Evolutionary conservation across 2,888 invertebrate species (phyloP).

Genomic region (Amiota minor): DNA sequence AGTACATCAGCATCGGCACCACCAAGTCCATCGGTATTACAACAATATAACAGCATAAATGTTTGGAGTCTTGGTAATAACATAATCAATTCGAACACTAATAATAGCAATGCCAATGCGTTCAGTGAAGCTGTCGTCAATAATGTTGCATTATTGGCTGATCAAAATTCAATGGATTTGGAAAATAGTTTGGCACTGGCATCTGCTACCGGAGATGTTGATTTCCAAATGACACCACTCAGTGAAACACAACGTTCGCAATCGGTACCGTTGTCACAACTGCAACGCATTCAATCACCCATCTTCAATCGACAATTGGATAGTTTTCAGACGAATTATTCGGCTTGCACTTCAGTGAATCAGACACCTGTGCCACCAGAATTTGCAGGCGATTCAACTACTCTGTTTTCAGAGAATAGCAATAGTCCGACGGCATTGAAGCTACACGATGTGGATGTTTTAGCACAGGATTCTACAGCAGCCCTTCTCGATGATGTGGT

Average conservation of each 20-base stretch:
- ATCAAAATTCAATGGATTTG: constrained; percentile 70
- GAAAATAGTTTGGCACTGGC: constrained; percentile 64
- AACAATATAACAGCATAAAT: constrained; percentile 57
- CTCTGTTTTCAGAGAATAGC: constrained; percentile 65
- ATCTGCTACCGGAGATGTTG: constrained; percentile 46
- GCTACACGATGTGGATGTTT: constrained; percentile 51
- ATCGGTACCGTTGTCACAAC: constrained; percentile 80
- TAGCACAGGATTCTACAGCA: constrained; percentile 50
- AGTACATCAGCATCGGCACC: constrained; percentile 77
- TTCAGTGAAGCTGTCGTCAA: constrained; percentile 54
- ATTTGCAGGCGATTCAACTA: constrained; percentile 76
- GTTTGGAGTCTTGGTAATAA: constrained; percentile 38
- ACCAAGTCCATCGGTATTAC: constrained; percentile 77
- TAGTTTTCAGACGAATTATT: constrained; percentile 55
- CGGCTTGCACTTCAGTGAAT: constrained; percentile 80
- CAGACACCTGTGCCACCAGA: constrained; percentile 82
- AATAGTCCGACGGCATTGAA: constrained; percentile 60
- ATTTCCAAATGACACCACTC: constrained; percentile 41
- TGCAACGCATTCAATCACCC: constrained; percentile 66
- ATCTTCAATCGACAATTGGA: constrained; percentile 61
- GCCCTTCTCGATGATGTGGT: constrained; percentile 55
- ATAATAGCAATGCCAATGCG: constrained; percentile 28
- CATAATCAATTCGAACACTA: constrained; percentile 25
- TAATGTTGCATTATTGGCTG: constrained; percentile 69
- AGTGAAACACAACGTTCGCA: constrained; percentile 78